These are phyloP conservation scores for Drosophila asahinai DNA, from an alignment of 1,140 invertebrate genomes.

Conservation along the genomic window DNA sequence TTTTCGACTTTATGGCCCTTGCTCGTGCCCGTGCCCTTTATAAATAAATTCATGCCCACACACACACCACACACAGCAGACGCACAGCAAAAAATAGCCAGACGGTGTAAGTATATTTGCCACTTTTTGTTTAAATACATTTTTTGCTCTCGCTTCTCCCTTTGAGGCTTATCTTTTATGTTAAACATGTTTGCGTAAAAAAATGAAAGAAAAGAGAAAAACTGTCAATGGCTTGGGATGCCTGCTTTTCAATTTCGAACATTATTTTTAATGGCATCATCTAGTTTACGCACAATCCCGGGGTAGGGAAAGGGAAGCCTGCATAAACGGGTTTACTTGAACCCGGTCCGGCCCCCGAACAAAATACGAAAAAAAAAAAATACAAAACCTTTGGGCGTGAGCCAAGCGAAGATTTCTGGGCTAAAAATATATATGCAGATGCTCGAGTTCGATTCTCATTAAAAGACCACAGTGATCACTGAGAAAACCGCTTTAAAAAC, in stretches of 20 bases:
- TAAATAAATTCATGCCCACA: slow-evolving; percentile 51
- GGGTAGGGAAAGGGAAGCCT: neutral
- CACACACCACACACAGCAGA: slow-evolving; percentile 2
- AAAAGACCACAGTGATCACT: slow-evolving; percentile 10
- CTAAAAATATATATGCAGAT: slow-evolving; percentile 56
- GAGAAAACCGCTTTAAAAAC: neutral
- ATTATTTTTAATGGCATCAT: slow-evolving; percentile 58
- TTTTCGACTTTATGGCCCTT: slow-evolving; percentile 45
- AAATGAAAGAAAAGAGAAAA: slow-evolving; percentile 7
- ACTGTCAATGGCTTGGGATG: slow-evolving; percentile 16
- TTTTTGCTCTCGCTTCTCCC: slow-evolving; percentile 16
- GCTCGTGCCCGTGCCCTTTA: slow-evolving; percentile 35
- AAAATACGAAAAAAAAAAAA: slow-evolving; percentile 12
- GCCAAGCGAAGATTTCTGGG: slow-evolving; percentile 33
- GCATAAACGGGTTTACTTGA: slow-evolving; percentile 50
- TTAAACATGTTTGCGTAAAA: slow-evolving; percentile 52
- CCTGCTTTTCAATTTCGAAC: slow-evolving; percentile 43
- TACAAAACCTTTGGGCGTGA: slow-evolving; percentile 26
- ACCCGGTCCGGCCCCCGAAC: slow-evolving; percentile 46
- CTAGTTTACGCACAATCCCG: slow-evolving; percentile 43
- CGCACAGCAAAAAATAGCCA: slow-evolving; percentile 6
- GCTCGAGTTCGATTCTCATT: slow-evolving; percentile 42
- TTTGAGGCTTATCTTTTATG: slow-evolving; percentile 48
- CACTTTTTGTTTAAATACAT: slow-evolving; percentile 38
- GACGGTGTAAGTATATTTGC: slow-evolving; percentile 21